Evolutionary conservation across 2,797 vertebrate species (phyloP).

Genomic region (Peromyscus melanophrys): DNA sequence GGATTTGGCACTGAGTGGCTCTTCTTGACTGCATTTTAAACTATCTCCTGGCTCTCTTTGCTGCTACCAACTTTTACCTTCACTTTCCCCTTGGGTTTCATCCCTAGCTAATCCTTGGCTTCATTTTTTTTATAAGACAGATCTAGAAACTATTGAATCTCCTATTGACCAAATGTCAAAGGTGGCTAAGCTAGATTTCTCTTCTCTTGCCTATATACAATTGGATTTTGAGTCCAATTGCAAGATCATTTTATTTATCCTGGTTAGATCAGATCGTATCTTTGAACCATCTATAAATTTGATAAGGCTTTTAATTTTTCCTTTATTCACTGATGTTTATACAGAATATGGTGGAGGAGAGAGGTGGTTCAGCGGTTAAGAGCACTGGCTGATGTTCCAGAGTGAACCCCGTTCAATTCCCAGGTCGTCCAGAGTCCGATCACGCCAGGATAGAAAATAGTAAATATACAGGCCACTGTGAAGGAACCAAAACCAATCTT

Average conservation of each 20-base stretch:
- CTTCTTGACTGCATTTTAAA: constrained; percentile 18
- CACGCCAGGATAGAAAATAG: no score
- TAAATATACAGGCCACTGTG: not conserved
- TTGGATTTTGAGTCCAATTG: constrained; percentile 22
- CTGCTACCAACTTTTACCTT: not conserved
- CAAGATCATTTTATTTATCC: constrained; percentile 66
- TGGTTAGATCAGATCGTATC: constrained; percentile 53
- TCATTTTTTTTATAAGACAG: constrained; percentile 27
- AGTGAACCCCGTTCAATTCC: no score
- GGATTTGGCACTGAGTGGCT: not conserved
- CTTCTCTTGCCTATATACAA: not conserved
- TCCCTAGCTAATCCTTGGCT: constrained; percentile 1
- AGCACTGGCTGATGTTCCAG: no score
- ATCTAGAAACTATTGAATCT: constrained; percentile 51
- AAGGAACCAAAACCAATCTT: not conserved
- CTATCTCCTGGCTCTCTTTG: not conserved
- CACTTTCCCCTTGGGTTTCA: constrained; percentile 22
- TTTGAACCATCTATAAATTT: constrained; percentile 61
- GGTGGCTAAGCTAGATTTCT: constrained; percentile 21
- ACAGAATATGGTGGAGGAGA: not conserved
- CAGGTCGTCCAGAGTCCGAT: no score
- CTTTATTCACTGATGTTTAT: constrained; percentile 30
- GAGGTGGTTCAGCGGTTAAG: no score
- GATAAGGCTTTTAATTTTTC: not conserved
- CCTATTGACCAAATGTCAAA: constrained; percentile 31